These are phyloP conservation scores for Mactra quadrangularis DNA, from an alignment of 1,140 invertebrate genomes.

Conservation along the genomic window DNA sequence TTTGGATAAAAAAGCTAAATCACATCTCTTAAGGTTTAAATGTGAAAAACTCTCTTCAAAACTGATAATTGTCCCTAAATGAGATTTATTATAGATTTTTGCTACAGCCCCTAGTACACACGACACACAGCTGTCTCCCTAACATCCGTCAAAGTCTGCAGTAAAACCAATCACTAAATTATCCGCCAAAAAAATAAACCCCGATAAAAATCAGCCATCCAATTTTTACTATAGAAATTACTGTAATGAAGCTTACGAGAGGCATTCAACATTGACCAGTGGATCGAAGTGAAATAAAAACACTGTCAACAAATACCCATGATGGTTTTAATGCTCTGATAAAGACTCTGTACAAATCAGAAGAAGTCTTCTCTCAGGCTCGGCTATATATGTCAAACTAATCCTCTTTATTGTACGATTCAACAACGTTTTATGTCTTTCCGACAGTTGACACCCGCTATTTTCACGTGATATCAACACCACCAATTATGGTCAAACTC, in stretches of 20 bases:
- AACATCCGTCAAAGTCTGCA: conserved; percentile 15
- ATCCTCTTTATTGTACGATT: conserved; percentile 9
- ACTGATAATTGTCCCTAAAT: no score
- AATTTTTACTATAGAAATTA: conserved; percentile 11
- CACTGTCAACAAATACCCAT: conserved; percentile 33
- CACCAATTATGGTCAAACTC: no score
- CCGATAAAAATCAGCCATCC: not conserved
- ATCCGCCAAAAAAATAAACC: conserved; percentile 20
- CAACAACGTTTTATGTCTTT: not conserved
- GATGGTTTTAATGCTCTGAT: conserved; percentile 17
- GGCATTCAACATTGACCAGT: not conserved
- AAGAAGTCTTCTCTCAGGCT: not conserved
- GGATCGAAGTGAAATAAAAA: conserved; percentile 5
- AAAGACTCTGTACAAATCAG: not conserved
- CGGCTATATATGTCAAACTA: conserved; percentile 8
- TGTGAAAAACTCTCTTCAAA: no score
- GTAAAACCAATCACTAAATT: conserved; percentile 14
- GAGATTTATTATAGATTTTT: no score
- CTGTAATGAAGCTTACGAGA: conserved; percentile 10
- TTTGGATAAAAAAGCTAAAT: no score
- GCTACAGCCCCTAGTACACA: no score
- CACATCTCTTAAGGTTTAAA: no score
- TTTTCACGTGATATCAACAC: no score
- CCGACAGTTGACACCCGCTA: not conserved
- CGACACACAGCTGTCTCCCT: no score